phyloP scores from a whole-genome alignment of 2,113 vertebrate genomes.

The Protomyctophum bolini region DNA sequence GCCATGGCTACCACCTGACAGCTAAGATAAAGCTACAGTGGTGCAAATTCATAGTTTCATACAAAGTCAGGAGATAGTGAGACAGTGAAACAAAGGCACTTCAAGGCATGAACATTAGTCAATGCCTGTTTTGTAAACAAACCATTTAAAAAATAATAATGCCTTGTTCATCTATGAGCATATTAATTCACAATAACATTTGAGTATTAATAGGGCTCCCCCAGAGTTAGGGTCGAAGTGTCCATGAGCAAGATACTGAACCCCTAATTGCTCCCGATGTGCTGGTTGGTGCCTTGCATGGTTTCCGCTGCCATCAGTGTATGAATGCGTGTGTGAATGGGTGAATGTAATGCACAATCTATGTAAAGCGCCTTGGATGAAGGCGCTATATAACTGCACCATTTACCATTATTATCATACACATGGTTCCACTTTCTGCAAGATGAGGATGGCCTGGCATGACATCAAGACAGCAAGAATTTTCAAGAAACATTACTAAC shows the following conservation, averaged over 20 bases:
- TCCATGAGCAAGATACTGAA: too few relatives aligned
- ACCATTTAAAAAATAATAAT: not conserved
- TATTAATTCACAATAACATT: not conserved
- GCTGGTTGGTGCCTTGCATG: too few relatives aligned
- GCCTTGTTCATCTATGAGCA: not conserved
- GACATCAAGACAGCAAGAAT: constrained; percentile 2
- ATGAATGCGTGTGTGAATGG: too few relatives aligned
- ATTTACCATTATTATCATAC: constrained; percentile 7
- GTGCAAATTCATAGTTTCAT: constrained; percentile 26
- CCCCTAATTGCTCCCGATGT: too few relatives aligned
- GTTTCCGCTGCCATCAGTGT: too few relatives aligned
- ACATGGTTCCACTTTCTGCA: constrained; percentile 8
- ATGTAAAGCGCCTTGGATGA: too few relatives aligned
- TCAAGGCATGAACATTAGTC: too few relatives aligned
- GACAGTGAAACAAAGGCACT: too few relatives aligned
- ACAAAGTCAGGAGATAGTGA: constrained; percentile 9
- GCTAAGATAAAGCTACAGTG: constrained; percentile 4
- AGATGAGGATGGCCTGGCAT: constrained; percentile 4
- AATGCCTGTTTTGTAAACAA: too few relatives aligned
- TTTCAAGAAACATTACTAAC: constrained; percentile 2
- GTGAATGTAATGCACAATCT: too few relatives aligned
- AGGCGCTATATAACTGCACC: too few relatives aligned
- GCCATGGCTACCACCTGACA: constrained; percentile 58
- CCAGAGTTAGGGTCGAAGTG: too few relatives aligned
- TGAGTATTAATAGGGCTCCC: not conserved